Conservation (phyloP, 2,888 invertebrate genomes). For the Leptinotarsa tumamoca region DNA sequence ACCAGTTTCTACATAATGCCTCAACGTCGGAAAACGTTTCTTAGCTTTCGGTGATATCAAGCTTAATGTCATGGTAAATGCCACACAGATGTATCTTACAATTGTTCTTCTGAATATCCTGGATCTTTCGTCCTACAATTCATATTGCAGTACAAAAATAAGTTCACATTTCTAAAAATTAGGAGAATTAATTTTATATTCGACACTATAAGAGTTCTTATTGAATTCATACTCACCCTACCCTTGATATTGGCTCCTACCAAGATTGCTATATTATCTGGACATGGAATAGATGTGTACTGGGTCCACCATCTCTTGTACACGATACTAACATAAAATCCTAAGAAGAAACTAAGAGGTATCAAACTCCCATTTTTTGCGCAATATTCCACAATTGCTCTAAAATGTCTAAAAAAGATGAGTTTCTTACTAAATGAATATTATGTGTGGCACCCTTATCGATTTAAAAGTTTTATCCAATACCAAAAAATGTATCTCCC, state of each 20-base stretch:
- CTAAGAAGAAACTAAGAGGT: conserved; percentile 92
- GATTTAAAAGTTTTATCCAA: too few relatives aligned
- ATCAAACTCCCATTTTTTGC: conserved; percentile 86
- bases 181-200: too few relatives aligned
- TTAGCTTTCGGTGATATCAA: conserved; percentile 89
- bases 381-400: conserved; percentile 85
- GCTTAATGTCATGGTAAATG: conserved; percentile 84
- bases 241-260: conserved; percentile 84
- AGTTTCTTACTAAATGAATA: too few relatives aligned
- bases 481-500: too few relatives aligned
- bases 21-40: conserved; percentile 86
- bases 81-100: conserved; percentile 83
- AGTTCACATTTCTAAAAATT: too few relatives aligned
- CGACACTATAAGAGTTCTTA: not conserved
- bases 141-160: too few relatives aligned
- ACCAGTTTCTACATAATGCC: conserved; percentile 86
- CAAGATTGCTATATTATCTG: conserved; percentile 84
- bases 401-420: conserved; percentile 74
- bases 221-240: conserved; percentile 68
- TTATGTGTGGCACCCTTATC: too few relatives aligned
- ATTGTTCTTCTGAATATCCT: conserved; percentile 83
- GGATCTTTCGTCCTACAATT: conserved; percentile 77
- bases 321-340: conserved; percentile 93
- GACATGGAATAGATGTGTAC: conserved; percentile 84
- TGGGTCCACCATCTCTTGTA: conserved; percentile 94